Evolutionary conservation across 2,797 vertebrate genomes (phyloP).

Genomic region (Hydrophis major): DNA sequence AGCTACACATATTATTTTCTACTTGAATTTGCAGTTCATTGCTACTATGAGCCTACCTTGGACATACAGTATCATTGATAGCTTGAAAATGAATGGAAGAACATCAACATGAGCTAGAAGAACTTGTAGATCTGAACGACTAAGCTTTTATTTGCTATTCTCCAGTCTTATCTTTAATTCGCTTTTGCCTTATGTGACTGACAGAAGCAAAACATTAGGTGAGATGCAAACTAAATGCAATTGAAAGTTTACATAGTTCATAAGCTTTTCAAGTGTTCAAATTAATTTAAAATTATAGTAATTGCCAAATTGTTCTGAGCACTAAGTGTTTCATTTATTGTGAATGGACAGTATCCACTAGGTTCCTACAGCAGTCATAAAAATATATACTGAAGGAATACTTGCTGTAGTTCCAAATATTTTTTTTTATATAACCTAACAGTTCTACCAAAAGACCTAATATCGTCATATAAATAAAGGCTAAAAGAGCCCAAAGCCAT

Average conservation of each 20-base stretch:
- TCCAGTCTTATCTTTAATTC: not conserved
- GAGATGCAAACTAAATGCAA: not conserved
- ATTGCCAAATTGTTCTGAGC: not conserved
- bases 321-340: not conserved
- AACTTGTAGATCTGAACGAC: not conserved
- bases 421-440: not conserved
- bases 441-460: not conserved
- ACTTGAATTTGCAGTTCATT: not conserved
- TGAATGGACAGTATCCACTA: not conserved
- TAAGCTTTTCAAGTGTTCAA: not conserved
- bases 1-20: not conserved
- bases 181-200: not conserved
- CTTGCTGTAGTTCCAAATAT: not conserved
- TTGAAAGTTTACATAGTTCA: not conserved
- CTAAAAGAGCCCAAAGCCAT: not conserved
- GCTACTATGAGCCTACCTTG: not conserved
- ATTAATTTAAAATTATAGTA: not conserved
- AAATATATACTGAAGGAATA: not conserved
- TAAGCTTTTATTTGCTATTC: not conserved
- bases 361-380: not conserved
- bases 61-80: not conserved
- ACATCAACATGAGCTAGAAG: not conserved
- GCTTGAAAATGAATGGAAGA: not conserved
- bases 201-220: not conserved
- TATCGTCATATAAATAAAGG: not conserved